Evolutionary conservation across 2,888 invertebrate genomes (phyloP).

Genomic region (Phengaris arion): DNA sequence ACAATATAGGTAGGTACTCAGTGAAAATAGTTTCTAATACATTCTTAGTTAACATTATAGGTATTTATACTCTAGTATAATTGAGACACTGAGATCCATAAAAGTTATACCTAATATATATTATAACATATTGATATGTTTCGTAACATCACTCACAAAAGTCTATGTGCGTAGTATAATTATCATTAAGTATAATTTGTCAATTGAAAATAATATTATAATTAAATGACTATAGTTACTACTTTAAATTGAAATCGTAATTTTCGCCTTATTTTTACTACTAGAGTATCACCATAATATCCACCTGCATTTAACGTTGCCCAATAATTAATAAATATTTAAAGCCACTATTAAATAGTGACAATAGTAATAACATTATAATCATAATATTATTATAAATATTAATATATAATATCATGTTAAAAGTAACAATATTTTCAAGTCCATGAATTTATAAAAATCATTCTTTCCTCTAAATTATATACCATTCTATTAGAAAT

Average conservation of each 20-base stretch:
- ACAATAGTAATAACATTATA: no score
- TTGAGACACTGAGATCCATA: slow-evolving; percentile 1
- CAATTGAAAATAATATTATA: neutral
- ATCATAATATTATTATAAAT: no score
- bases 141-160: neutral
- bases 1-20: no score
- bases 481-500: neutral
- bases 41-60: neutral
- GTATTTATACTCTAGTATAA: neutral
- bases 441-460: neutral
- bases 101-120: neutral
- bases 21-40: neutral
- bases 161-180: neutral
- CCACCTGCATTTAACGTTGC: no score
- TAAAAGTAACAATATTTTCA: no score
- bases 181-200: no score
- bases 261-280: neutral
- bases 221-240: neutral
- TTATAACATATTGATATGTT: slow-evolving; percentile 3
- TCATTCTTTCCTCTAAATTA: neutral
- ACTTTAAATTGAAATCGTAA: neutral
- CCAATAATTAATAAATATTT: no score
- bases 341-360: no score
- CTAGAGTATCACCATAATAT: no score
- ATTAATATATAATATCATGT: no score